Conservation (phyloP, 2,797 vertebrate genomes). For the Squalus acanthias region DNA sequence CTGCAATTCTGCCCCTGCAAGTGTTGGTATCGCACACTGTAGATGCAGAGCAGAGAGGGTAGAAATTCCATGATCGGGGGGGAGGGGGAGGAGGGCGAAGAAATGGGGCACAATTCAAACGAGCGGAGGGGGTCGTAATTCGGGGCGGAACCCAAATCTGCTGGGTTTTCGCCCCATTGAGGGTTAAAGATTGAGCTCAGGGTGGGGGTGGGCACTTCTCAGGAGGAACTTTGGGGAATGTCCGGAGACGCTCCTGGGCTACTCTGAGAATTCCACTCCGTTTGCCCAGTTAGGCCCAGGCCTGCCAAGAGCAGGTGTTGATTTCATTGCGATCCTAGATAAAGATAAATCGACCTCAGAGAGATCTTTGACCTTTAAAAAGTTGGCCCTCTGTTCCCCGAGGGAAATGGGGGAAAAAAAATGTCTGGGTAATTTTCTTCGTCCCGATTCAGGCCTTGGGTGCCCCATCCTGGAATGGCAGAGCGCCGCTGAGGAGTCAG, state of each 20-base stretch:
- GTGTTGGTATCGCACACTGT: background rate
- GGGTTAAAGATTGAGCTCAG: background rate
- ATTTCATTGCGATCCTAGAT: background rate
- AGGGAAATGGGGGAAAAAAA: background rate
- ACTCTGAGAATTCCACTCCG: background rate
- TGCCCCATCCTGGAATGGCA: background rate
- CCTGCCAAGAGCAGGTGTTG: background rate
- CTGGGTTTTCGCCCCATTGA: background rate
- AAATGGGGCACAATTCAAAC: background rate
- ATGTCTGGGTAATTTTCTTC: background rate
- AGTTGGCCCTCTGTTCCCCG: background rate
- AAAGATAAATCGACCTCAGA: background rate
- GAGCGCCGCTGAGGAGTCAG: background rate
- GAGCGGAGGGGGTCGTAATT: no score
- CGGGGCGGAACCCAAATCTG: no score
- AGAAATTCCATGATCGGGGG: background rate
- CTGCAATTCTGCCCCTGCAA: background rate
- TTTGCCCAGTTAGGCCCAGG: background rate
- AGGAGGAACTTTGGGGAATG: background rate
- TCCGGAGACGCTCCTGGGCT: background rate
- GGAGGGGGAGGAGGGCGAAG: background rate
- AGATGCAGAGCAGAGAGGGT: background rate
- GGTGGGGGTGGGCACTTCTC: background rate
- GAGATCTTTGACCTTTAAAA: background rate
- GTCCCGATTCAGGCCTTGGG: background rate